Base-by-base conservation (phyloP, 2,888 invertebrate genomes). In the Philopedon plagiatum region DNA sequence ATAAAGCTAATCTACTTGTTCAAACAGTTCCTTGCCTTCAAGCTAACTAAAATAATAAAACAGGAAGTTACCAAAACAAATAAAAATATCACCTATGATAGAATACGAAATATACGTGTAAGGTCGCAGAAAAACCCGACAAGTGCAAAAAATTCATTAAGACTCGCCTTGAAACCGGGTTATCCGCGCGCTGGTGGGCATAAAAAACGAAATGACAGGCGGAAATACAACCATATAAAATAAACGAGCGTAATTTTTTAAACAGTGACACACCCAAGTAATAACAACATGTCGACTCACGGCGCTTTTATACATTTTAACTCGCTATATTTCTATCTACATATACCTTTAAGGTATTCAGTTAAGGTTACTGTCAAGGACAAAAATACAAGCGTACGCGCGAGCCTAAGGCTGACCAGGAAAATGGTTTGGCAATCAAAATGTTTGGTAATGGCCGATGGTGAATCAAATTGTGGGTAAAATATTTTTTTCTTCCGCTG, bases 281-380 rank as follows among this genome's bases (percentile, higher is more conserved):
- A 21, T 46, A 49, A 44, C n/a, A 62, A 46, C 19, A 62, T 54
- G 54, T 49, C 63, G 63, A 54, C 34, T 62, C 44, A 63, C 39
- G 63, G 51, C 39, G 9, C 51, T 51, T 51, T 18, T 44, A 29
- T 15, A 39, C 39, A n/a, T 39, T 58, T 39, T 19, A 58, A 39
- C 37, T 37, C 11, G 58, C 39, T 57, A 21, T 34, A 13, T 34
- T 19, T 58, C 23, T 58, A 26, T 41, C n/a, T 39, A 11, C 15
- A 11, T 29, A 51, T 29, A 60, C 60, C 60, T 44, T 60, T 5
- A 44, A 60, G 60, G 60, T 44, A 60, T 19, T 29, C 49, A 19
- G 32, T 11, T 58, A 66, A 66, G 66, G 66, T 58, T 58, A 66
- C n/a, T 57, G 57, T 46, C 66, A 66, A 66, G 66, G 66, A 44